Base-by-base conservation (phyloP, 1,140 invertebrate genomes). In the Saccostrea glomerata region DNA sequence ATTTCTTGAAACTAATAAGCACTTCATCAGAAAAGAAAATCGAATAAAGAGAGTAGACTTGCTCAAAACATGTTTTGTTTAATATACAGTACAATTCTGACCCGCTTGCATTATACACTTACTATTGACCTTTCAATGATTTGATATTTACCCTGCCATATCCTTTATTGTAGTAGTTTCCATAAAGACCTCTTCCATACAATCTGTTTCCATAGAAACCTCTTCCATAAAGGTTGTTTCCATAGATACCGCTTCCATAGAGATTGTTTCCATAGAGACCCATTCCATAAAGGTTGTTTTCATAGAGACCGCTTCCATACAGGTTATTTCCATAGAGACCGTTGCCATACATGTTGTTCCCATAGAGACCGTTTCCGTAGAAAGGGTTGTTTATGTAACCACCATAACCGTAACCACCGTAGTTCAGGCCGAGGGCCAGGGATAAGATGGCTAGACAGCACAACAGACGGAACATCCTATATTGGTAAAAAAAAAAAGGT, bases 281-380 rank as follows among this genome's bases (percentile, higher is more conserved):
- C 20, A n/a, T 66, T 66, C 60, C 60, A 66, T 66, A 66, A 7
- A 66, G 17, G 23, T 17, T 66, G 17, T 66, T 66, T n/a, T 20
- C 60, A 66, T 66, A 66, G n/a, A 17, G 60, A 66, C 60, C 60
- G 60, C 20, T 66, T 66, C 60, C 17, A 66, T 66, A 66, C 60
- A 66, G 20, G 20, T 23, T 23, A 11, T 66, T 66, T n/a, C 60
- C 60, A 66, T 66, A 66, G 0, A 66, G 23, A 17, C 60, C 17
- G 60, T 66, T 66, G 17, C 60, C 60, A 66, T 66, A 66, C 60
- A 66, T 0, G 20, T 17, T 23, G 4, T 66, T 66, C 20, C 60
- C 60, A 66, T 66, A 66, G 60, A 20, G 17, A 66, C 17, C 20
- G 20, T 66, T 66, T 20, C 60, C 60, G 17, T 66, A 66, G 60